These are phyloP conservation scores for Buphagus erythrorhynchus DNA, from an alignment of 2,797 vertebrate species.

Conservation along the genomic window DNA sequence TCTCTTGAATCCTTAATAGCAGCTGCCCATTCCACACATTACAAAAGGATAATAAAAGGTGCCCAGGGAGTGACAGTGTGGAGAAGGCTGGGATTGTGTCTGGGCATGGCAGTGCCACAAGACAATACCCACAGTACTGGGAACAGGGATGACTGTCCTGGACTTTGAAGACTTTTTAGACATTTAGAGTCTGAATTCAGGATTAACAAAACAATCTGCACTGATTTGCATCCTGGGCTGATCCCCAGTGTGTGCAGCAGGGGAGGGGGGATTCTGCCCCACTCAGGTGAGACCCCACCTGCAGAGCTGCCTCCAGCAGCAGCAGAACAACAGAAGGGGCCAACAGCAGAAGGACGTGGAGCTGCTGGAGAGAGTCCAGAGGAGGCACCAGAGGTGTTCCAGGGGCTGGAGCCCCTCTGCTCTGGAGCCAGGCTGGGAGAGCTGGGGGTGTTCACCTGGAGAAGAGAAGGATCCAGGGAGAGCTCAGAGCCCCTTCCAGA, in stretches of 20 bases:
- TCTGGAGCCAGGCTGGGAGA: background rate
- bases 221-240: background rate
- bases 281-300: background rate
- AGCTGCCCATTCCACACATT: background rate
- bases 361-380: rapidly evolving
- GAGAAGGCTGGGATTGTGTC: background rate
- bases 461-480: background rate
- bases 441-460: background rate
- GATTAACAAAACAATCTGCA: background rate
- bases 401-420: background rate
- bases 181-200: background rate
- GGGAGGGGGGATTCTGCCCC: rapidly evolving
- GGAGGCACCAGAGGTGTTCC: rapidly evolving
- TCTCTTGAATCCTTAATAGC: background rate
- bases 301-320: background rate
- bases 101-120: background rate
- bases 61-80: background rate
- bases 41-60: background rate
- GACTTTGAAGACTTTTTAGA: background rate
- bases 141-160: background rate
- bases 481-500: rapidly evolving
- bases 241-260: background rate
- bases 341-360: rapidly evolving
- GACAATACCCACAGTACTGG: rapidly evolving
- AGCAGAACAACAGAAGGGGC: too few relatives aligned